Conservation (phyloP, 1,140 invertebrate species). For the Xylocopa sonorina region DNA sequence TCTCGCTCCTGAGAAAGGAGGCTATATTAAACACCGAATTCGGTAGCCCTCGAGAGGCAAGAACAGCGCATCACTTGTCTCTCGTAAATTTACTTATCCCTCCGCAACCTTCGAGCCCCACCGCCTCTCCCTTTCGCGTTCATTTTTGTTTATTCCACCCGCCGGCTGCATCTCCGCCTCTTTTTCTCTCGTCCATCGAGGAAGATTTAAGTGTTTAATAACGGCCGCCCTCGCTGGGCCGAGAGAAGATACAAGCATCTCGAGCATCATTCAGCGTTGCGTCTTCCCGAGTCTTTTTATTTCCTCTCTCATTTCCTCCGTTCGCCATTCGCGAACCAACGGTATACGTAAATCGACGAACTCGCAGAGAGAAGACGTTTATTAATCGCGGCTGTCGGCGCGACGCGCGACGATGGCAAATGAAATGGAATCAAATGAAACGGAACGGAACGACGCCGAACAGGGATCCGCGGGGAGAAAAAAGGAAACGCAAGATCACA, state of each 20-base stretch:
- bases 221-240: conserved; percentile 56
- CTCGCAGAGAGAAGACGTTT: conserved; percentile 51
- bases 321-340: neutral
- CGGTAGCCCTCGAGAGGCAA: conserved; percentile 20
- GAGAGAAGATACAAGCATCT: conserved; percentile 52
- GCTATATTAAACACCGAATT: conserved; percentile 59
- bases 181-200: conserved; percentile 51
- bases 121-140: conserved; percentile 1
- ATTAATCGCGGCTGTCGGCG: conserved; percentile 59
- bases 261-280: conserved; percentile 53
- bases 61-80: conserved; percentile 44
- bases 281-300: conserved; percentile 44
- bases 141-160: conserved; percentile 46
- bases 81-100: conserved; percentile 63
- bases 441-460: neutral
- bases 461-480: neutral
- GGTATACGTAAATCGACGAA: conserved; percentile 48
- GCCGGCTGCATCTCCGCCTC: conserved; percentile 9
- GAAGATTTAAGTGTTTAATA: conserved; percentile 79
- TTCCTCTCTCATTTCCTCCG: conserved; percentile 28
- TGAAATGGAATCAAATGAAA: conserved; percentile 49
- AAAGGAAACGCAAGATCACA: conserved; percentile 2
- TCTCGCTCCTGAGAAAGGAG: neutral
- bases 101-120: conserved; percentile 24
- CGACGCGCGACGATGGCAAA: conserved; percentile 47